These are phyloP conservation scores for Gambelia wislizenii DNA, from an alignment of 2,797 vertebrate genomes.

Conservation along the genomic window DNA sequence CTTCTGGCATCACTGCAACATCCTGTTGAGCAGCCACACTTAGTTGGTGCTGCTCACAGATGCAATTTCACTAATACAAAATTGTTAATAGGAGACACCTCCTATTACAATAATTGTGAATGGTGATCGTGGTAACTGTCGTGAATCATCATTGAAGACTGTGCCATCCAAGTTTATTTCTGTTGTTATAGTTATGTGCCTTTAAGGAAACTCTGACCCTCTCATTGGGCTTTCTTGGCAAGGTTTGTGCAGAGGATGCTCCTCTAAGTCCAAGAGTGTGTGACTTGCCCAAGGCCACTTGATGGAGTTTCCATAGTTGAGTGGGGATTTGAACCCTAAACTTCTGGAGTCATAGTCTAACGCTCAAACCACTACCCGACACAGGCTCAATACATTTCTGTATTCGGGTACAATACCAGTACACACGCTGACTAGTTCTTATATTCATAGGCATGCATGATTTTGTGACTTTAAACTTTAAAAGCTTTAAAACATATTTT, in stretches of 20 bases:
- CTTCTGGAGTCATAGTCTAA: no score
- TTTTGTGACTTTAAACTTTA: background rate
- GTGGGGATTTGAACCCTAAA: no score
- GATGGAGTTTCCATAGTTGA: no score
- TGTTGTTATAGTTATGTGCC: no score
- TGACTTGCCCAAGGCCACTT: no score
- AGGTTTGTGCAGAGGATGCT: no score
- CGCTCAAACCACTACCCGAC: no score
- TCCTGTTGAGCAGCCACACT: conserved; percentile 28
- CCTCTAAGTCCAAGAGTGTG: no score
- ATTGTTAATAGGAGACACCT: background rate
- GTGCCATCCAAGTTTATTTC: background rate
- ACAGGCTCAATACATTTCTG: no score
- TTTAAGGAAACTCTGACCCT: no score
- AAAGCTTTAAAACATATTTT: background rate
- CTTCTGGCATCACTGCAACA: conserved; percentile 42
- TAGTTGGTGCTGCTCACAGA: conserved; percentile 5
- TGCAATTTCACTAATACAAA: background rate
- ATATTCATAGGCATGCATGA: background rate
- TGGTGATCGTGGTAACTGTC: background rate
- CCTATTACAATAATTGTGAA: no score
- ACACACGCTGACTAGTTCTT: background rate
- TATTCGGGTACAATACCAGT: background rate
- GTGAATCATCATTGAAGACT: background rate
- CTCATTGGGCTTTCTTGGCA: no score